Evolutionary conservation across 2,888 invertebrate species (phyloP), one percentile per base, ranked within the genome.

Genomic region (Sinhomidia bicolor): DNA sequence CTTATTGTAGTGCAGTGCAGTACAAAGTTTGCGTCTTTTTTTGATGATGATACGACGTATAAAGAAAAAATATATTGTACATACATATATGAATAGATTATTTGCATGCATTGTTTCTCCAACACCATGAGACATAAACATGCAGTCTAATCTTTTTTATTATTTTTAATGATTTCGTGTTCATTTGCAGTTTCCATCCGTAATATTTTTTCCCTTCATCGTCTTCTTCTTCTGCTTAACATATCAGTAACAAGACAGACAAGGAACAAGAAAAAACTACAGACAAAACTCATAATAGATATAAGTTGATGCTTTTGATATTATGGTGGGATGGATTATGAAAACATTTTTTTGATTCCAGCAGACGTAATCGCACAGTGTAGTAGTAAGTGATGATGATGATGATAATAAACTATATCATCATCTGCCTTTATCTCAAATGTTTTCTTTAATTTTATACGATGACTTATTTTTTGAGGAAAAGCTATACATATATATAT

Each of bases 121-220:
- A 84, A 84, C 74, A 84, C 83, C 71, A 83, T 71, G 51, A 23
- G 68, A 65, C 65, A 68, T 36, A 54, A 44, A 82, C 68, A 82
- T 54, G 68, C 36, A 51, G 44, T 82, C 68, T 68, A 68, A 82
- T 82, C 71, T 54, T 68, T 79, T 68, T 82, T 82, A 71, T 82
- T 71, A 71, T 78, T 85, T 78, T 78, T 85, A 78, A 85, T 85
- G 79, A 85, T 85, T 85, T 79, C 85, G 85, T 85, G 85, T 57
- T 85, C 79, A 54, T 79, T 80, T 79, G 85, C 79, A 85, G 85
- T 85, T 85, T 85, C 51, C 47, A 76, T 20, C 41, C 68, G 68
- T 71, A 71, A 44, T 71, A 17, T 76, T 76, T 51, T 51, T 76
- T 32, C 41, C 17, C n/a, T n/a, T n/a, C n/a, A n/a, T n/a, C n/a